Evolutionary conservation across 35 echinoderm and acorn worm genomes (phyloP).

Genomic region (Apostichopus parvimensis): DNA sequence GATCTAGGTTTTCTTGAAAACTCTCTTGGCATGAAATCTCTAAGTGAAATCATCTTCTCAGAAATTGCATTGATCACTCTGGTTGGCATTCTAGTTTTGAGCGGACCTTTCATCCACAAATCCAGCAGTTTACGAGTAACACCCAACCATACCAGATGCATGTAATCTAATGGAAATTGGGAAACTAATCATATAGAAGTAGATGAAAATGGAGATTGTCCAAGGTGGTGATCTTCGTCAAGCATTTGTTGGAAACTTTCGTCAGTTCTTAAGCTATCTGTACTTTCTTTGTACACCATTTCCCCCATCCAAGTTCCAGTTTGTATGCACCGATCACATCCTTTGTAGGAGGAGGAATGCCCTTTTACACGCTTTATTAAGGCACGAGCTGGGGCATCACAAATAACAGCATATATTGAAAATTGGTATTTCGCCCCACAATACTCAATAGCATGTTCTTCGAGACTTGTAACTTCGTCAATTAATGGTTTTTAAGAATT

Average conservation of each 20-base stretch:
- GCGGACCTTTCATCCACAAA: constrained; percentile 59
- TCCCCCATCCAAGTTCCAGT: neutral
- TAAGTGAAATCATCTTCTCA: neutral
- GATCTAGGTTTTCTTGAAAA: constrained; percentile 72
- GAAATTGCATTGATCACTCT: constrained; percentile 13
- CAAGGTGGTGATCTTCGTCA: constrained; percentile 40
- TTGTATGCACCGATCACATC: constrained; percentile 52
- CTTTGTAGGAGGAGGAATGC: constrained; percentile 31
- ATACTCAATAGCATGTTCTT: no score
- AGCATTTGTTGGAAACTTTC: neutral
- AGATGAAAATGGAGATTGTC: neutral
- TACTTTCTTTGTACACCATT: neutral
- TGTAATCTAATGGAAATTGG: constrained; percentile 71
- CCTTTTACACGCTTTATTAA: neutral
- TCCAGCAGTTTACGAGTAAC: constrained; percentile 39
- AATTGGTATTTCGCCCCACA: no score
- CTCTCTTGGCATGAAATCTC: constrained; percentile 27
- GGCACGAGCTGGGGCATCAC: no score
- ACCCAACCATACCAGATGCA: constrained; percentile 75
- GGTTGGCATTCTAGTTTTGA: neutral
- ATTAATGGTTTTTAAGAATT: no score
- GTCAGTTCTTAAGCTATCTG: constrained; percentile 22
- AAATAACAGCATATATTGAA: no score
- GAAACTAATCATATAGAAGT: neutral
- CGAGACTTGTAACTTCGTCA: no score